Percentiles rank a stretch among this genome's conserved stretches.
Conservation (phyloP, 1,140 invertebrate genomes). For the Scylla paramamosain region DNA sequence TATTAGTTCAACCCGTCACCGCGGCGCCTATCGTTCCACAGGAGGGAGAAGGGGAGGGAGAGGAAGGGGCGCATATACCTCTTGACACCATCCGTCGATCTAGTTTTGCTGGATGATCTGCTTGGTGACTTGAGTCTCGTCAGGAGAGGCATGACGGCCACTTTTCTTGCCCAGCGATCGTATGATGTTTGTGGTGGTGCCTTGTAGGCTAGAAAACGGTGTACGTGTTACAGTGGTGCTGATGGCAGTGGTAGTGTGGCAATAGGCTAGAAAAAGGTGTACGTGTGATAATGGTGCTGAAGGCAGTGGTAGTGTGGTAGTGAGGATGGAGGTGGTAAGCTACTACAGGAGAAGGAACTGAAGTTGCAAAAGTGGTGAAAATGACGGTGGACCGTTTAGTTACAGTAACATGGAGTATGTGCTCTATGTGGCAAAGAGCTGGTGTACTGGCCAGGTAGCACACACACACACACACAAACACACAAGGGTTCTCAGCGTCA, state of each 20-base stretch:
- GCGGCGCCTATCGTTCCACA: no score
- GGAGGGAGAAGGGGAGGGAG: constrained; percentile 38
- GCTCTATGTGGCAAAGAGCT: background rate
- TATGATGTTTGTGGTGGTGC: background rate
- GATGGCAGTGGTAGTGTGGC: background rate
- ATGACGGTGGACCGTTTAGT: background rate
- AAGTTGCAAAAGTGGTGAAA: background rate
- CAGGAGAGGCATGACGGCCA: constrained; percentile 57
- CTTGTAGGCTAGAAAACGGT: background rate
- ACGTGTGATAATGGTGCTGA: background rate
- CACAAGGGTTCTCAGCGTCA: background rate
- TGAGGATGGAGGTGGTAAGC: background rate
- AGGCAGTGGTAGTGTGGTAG: background rate
- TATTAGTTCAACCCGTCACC: background rate
- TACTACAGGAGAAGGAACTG: background rate
- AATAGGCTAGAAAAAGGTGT: background rate
- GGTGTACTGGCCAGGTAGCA: no score
- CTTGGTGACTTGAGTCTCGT: constrained; percentile 63
- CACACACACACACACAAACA: background rate
- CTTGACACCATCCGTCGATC: constrained; percentile 54
- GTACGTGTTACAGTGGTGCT: background rate
- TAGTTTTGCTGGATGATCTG: constrained; percentile 62
- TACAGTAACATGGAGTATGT: background rate
- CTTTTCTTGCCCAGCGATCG: background rate
- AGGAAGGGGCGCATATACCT: constrained; percentile 4